Percentiles rank a stretch among this genome's conserved stretches.
phyloP scores from a whole-genome alignment of 2,888 invertebrate genomes.

The Chelonus formosanus region DNA sequence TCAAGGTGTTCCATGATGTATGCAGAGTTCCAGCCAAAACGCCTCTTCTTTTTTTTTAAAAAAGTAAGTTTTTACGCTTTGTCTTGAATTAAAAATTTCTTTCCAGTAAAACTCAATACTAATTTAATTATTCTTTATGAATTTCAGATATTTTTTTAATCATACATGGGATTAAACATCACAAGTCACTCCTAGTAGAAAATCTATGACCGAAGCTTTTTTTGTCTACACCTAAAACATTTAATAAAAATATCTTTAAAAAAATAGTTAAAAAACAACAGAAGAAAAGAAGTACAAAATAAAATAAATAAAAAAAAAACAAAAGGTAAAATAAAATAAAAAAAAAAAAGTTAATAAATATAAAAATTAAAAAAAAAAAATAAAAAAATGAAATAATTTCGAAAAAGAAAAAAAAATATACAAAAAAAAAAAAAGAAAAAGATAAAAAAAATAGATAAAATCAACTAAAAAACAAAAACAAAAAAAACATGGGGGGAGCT shows the following conservation, averaged over 20 bases:
- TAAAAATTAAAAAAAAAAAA: slow-evolving; percentile 31
- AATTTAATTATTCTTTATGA: background rate
- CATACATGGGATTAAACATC: no score
- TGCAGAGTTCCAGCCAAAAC: slow-evolving; percentile 54
- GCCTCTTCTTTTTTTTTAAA: slow-evolving; percentile 36
- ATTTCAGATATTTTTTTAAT: no score
- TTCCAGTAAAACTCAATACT: background rate
- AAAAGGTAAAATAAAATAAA: slow-evolving; percentile 12
- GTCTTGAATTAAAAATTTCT: background rate
- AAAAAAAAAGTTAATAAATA: slow-evolving; percentile 22
- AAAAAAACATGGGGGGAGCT: slow-evolving; percentile 26
- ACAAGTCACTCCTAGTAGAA: no score
- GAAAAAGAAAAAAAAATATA: slow-evolving; percentile 8
- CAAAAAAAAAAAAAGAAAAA: slow-evolving; percentile 21
- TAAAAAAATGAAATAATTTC: slow-evolving; percentile 22
- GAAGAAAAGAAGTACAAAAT: slow-evolving; percentile 23
- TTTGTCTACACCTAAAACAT: background rate
- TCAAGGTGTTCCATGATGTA: slow-evolving; percentile 14
- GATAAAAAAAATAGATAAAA: slow-evolving; percentile 20
- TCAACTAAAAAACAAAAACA: slow-evolving; percentile 30
- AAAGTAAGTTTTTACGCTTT: slow-evolving; percentile 36
- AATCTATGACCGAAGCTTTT: no score
- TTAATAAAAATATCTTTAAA: background rate
- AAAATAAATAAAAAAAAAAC: slow-evolving; percentile 19
- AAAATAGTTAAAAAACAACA: slow-evolving; percentile 21